Evolutionary conservation across 2,888 invertebrate species (phyloP).

Genomic region (Dione vanillae): DNA sequence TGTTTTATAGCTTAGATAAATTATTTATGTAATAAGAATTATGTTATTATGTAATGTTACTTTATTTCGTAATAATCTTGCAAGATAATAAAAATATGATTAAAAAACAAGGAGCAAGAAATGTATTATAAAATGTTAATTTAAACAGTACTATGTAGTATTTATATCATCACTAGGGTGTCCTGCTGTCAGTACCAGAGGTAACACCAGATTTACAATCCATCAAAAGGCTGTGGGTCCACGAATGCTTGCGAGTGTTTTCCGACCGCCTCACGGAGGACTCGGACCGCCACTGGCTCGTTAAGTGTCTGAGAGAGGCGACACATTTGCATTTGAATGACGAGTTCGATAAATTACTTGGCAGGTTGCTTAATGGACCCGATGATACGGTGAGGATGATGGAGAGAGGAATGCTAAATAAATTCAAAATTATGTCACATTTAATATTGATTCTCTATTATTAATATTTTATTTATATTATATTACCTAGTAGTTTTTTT

Average conservation of each 20-base stretch:
- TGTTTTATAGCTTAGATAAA: too few relatives aligned
- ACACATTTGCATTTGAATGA: conserved; percentile 85
- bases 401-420: background rate
- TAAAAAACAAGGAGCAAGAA: too few relatives aligned
- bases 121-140: too few relatives aligned
- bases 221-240: conserved; percentile 97
- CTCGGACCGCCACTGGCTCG: conserved; percentile 92
- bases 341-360: conserved; percentile 88
- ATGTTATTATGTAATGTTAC: too few relatives aligned
- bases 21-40: too few relatives aligned
- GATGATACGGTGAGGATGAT: conserved; percentile 54
- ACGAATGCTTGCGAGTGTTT: conserved; percentile 96
- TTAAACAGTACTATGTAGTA: background rate
- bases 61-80: too few relatives aligned
- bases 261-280: conserved; percentile 95
- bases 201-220: conserved; percentile 93
- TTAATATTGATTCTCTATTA: background rate
- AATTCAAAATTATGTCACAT: background rate
- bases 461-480: conserved; percentile 28
- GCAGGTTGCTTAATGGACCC: conserved; percentile 78
- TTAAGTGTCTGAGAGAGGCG: conserved; percentile 87
- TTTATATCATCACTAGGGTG: conserved; percentile 85
- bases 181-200: conserved; percentile 95
- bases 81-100: too few relatives aligned
- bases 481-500: background rate